Evolutionary conservation across 2,888 invertebrate genomes (phyloP).

Genomic region (Micoletzkya japonica): DNA sequence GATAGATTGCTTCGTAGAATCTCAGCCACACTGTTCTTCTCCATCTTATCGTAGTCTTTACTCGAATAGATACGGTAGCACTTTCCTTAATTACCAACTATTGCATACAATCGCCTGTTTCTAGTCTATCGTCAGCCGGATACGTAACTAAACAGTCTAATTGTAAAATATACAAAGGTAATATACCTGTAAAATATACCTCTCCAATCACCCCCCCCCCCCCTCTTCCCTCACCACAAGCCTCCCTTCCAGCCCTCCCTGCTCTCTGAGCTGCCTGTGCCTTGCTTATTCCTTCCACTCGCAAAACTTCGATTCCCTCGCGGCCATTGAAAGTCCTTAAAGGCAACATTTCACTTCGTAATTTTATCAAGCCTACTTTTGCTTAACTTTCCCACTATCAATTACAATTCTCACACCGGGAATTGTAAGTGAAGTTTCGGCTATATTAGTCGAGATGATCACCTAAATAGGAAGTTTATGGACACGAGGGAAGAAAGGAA

Average conservation of each 20-base stretch:
- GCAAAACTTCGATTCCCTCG: conserved; percentile 73
- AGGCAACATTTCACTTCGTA: not conserved
- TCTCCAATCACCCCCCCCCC: not conserved
- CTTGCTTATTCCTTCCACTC: conserved; percentile 80
- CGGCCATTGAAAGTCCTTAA: conserved; percentile 50
- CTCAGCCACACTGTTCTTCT: conserved; percentile 80
- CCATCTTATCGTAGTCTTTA: conserved; percentile 76
- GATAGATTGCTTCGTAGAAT: conserved; percentile 71
- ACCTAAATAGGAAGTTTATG: conserved; percentile 76
- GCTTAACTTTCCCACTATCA: conserved; percentile 63
- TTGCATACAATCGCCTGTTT: not conserved
- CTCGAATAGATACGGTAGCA: conserved; percentile 74
- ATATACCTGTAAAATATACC: not conserved
- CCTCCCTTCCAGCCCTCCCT: conserved; percentile 82
- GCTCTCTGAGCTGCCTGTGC: conserved; percentile 89
- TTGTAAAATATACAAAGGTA: not conserved
- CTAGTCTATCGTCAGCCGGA: not conserved
- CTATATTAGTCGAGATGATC: conserved; percentile 91
- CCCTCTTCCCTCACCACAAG: conserved; percentile 38
- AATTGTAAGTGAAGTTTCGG: conserved; percentile 96
- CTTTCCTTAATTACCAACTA: conserved; percentile 14
- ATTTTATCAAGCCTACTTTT: conserved; percentile 46
- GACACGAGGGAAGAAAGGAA: not conserved
- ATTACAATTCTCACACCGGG: conserved; percentile 81
- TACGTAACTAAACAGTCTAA: not conserved